Conservation (phyloP, 2,797 vertebrate species). For the Eremophila alpestris region DNA sequence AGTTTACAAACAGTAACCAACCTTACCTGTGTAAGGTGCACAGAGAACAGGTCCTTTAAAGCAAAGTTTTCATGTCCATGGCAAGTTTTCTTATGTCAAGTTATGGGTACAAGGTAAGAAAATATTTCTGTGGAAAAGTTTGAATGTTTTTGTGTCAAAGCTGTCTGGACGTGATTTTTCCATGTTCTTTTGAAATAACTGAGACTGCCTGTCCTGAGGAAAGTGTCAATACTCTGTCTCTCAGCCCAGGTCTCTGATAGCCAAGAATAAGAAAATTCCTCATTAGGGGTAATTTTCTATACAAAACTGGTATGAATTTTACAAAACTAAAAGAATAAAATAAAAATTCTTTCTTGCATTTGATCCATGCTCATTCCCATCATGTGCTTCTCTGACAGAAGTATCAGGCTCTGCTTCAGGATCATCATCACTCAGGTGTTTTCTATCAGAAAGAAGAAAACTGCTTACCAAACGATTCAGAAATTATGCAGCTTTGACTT, state of each 20-base stretch:
- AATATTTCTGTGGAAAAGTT: not conserved
- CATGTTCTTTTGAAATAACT: not conserved
- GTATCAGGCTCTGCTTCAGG: not conserved
- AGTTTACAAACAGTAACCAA: not conserved
- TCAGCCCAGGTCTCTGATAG: not conserved
- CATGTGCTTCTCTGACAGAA: not conserved
- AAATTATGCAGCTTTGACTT: not conserved
- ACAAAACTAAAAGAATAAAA: not conserved
- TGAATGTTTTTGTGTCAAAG: not conserved
- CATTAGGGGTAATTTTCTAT: not conserved
- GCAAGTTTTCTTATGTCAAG: not conserved
- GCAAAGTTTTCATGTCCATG: not conserved
- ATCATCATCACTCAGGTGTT: not conserved
- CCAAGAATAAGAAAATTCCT: not conserved
- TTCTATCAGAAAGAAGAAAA: not conserved
- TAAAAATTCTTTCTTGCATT: not conserved
- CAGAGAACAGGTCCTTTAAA: not conserved
- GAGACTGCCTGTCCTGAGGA: not conserved
- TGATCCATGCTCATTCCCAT: not conserved
- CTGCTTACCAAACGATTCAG: not conserved
- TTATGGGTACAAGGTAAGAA: not conserved
- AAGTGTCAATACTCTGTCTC: not conserved
- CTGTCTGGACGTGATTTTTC: not conserved
- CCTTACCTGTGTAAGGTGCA: not conserved
- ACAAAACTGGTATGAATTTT: not conserved